Evolutionary conservation across 2,888 invertebrate genomes (phyloP).

Genomic region (Caenorhabditis zanzibari): DNA sequence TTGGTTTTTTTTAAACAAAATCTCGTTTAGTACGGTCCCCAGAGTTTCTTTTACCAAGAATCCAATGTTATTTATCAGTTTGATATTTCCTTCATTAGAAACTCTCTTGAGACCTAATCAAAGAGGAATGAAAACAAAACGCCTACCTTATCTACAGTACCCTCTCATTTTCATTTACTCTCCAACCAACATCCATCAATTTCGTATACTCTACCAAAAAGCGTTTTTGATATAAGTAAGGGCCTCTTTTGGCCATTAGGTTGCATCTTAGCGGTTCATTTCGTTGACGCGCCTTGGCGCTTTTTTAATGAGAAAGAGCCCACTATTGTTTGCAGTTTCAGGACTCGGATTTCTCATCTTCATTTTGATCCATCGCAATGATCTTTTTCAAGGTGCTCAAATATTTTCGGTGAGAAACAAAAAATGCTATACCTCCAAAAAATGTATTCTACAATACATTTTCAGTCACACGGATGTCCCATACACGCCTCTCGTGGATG

Average conservation of each 20-base stretch:
- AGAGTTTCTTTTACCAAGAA: no score
- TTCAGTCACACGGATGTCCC: constrained; percentile 28
- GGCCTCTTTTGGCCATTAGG: constrained; percentile 11
- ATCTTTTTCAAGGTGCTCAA: constrained; percentile 34
- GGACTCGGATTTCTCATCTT: not conserved
- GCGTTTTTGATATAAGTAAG: constrained; percentile 37
- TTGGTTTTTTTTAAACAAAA: no score
- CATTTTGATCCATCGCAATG: not conserved
- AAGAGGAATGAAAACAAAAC: no score
- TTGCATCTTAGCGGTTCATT: constrained; percentile 30
- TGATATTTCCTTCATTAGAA: no score
- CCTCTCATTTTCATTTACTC: not conserved
- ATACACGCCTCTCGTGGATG: constrained; percentile 20
- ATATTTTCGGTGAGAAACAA: constrained; percentile 23
- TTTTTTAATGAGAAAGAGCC: constrained; percentile 1
- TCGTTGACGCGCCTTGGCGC: constrained; percentile 1
- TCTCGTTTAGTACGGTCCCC: no score
- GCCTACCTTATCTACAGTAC: no score
- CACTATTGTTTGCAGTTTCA: constrained; percentile 8
- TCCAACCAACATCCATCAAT: not conserved
- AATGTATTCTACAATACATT: not conserved
- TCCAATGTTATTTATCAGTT: no score
- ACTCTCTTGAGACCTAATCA: no score
- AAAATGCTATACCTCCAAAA: not conserved
- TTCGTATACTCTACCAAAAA: constrained; percentile 1